Conservation (phyloP, 2,797 vertebrate genomes). For the Melopsittacus undulatus region DNA sequence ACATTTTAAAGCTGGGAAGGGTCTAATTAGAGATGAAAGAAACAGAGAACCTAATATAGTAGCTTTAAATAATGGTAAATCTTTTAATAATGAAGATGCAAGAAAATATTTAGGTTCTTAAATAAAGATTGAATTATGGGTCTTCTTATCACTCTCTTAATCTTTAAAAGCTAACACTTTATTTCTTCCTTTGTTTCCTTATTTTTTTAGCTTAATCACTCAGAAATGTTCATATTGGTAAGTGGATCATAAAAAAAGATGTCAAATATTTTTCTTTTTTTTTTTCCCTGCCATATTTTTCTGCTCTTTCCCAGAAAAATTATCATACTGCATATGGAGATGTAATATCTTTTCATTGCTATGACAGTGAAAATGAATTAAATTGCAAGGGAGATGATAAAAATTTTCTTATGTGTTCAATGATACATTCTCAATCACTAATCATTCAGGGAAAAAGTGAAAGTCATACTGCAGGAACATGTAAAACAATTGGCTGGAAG, state of each 20-base stretch:
- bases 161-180: neutral
- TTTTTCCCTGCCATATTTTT: neutral
- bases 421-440: neutral
- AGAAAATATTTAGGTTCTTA: constrained; percentile 17
- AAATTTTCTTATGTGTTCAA: neutral
- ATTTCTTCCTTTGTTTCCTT: neutral
- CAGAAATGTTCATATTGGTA: neutral
- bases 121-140: neutral
- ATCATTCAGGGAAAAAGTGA: neutral
- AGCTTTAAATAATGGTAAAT: neutral
- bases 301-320: neutral
- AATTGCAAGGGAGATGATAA: neutral
- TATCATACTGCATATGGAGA: neutral
- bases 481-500: neutral
- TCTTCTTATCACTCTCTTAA: neutral
- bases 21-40: neutral
- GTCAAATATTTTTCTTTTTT: neutral
- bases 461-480: neutral
- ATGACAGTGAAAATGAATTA: neutral
- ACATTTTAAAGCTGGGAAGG: constrained; percentile 20
- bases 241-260: neutral
- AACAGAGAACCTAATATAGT: neutral
- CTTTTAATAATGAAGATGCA: neutral
- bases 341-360: neutral
- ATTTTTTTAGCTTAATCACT: neutral